Conservation (phyloP, 2,113 vertebrate genomes). For the Hypomesus transpacificus region DNA sequence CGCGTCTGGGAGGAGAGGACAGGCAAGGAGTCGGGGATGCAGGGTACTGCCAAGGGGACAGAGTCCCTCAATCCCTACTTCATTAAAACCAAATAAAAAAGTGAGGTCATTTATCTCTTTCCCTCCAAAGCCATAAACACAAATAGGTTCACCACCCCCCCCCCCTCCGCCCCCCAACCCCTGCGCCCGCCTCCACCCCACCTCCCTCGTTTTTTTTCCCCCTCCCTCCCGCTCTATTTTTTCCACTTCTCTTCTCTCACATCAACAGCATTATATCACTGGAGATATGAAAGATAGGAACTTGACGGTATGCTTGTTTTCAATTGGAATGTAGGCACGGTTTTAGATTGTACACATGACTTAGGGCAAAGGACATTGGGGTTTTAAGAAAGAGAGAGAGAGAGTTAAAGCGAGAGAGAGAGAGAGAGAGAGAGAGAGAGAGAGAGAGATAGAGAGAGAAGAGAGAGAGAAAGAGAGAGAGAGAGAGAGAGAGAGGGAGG, state of each 20-base stretch:
- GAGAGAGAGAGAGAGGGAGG: not conserved
- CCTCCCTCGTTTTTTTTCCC: constrained; percentile 1
- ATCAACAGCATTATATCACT: constrained; percentile 58
- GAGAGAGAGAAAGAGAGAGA: constrained; percentile 18
- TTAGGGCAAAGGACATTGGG: constrained; percentile 38
- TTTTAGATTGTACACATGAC: constrained; percentile 62
- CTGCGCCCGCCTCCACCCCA: constrained; percentile 27
- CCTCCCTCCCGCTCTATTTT: constrained; percentile 25
- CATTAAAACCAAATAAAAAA: constrained; percentile 79
- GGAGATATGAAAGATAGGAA: constrained; percentile 60
- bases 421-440: constrained; percentile 1
- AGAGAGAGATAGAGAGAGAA: constrained; percentile 20
- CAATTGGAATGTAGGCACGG: constrained; percentile 68
- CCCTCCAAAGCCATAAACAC: constrained; percentile 72
- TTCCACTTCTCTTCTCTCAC: constrained; percentile 18
- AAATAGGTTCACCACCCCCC: constrained; percentile 56
- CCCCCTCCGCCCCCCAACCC: not conserved
- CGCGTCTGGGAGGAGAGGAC: constrained; percentile 40
- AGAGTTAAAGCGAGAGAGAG: not conserved
- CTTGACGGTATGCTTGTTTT: constrained; percentile 58
- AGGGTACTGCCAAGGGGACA: constrained; percentile 51
- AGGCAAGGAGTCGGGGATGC: constrained; percentile 16
- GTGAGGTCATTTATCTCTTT: constrained; percentile 75
- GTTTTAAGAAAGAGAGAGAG: not conserved
- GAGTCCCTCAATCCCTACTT: constrained; percentile 74